Evolutionary conservation across 2,113 vertebrate genomes (phyloP), one percentile per base, ranked within the genome.

Genomic region (Excalfactoria chinensis): DNA sequence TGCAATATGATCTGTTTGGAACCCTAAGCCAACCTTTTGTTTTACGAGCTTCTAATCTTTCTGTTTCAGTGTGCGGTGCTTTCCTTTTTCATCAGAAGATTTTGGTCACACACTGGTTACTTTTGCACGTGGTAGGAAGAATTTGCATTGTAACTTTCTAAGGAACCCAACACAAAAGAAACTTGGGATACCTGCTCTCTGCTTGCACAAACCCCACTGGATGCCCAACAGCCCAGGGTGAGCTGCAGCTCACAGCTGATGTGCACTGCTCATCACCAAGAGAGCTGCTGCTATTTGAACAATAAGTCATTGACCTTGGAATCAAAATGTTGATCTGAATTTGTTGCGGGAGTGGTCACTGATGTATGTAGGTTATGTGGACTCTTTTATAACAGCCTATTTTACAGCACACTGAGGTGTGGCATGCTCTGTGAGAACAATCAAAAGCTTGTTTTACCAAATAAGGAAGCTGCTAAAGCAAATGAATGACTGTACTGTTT

Each of bases 21-120:
- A 83, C 72, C 60, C n/a, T 76, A 67, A 88, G 43, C 78, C 64
- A 86, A 30, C 22, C 74, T 85, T 96, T 95, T 96, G 95, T 95
- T 96, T 95, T 89, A 92, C 6, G 78, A 94, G 68, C 78, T 96
- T 93, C 89, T 91, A 94, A 94, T 89, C 71, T 68, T 17, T 26
- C 60, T 95, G 12, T 89, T 95, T 93, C 71, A 64, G 66, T 48
- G n/a, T 55, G 32, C 56, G 30, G 23, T 87, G 71, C 30, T 91
- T 95, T 88, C 78, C 59, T 90, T 93, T 93, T 88, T 84, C 87
- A 66, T 37, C 51, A 51, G 68, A 92, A 69, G 72, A 56, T 87
- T 87, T 73, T 89, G 51, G 85, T 76, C 37, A 28, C 16, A 3
- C 48, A 13, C 23, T 64, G 26, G 22, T 55, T 91, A 85, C 32